These are phyloP conservation scores for Philypnodon macrostomus DNA, from an alignment of 2,797 vertebrate genomes.

Conservation along the genomic window DNA sequence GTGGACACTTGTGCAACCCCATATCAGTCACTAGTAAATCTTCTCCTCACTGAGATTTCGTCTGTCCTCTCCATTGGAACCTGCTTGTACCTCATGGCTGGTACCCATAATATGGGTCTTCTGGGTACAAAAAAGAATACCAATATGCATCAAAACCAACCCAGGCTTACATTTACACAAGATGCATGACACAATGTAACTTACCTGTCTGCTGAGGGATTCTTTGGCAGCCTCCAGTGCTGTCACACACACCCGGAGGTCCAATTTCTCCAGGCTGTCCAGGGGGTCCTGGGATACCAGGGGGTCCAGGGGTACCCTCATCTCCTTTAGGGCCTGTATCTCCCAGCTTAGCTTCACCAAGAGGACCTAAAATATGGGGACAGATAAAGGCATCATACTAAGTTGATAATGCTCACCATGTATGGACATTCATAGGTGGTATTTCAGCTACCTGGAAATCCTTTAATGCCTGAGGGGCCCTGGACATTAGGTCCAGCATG, in stretches of 20 bases:
- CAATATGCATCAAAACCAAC: neutral
- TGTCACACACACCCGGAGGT: constrained; percentile 77
- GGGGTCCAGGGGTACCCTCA: constrained; percentile 63
- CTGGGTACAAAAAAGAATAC: constrained; percentile 45
- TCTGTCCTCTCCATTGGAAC: constrained; percentile 3
- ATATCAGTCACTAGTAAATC: constrained; percentile 21
- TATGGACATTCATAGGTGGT: neutral
- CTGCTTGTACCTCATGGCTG: constrained; percentile 58
- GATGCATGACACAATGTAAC: neutral
- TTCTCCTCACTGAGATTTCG: constrained; percentile 9
- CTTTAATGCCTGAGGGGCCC: constrained; percentile 73
- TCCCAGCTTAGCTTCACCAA: constrained; percentile 75
- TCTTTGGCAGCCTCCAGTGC: constrained; percentile 72
- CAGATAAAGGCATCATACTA: constrained; percentile 1
- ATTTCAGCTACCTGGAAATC: constrained; percentile 68
- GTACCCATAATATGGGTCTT: constrained; percentile 74
- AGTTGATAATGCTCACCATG: neutral
- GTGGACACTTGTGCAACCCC: constrained; percentile 11
- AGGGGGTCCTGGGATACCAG: constrained; percentile 55
- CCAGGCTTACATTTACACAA: no score
- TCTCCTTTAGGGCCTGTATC: constrained; percentile 68
- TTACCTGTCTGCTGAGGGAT: constrained; percentile 66
- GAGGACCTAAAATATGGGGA: constrained; percentile 56
- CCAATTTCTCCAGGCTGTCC: constrained; percentile 77
- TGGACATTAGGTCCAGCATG: constrained; percentile 64